A percentile compares a stretch with the other conserved stretches of the same genome.
Evolutionary conservation across 2,888 invertebrate genomes (phyloP).

Genomic region (Strigamia crassipes): DNA sequence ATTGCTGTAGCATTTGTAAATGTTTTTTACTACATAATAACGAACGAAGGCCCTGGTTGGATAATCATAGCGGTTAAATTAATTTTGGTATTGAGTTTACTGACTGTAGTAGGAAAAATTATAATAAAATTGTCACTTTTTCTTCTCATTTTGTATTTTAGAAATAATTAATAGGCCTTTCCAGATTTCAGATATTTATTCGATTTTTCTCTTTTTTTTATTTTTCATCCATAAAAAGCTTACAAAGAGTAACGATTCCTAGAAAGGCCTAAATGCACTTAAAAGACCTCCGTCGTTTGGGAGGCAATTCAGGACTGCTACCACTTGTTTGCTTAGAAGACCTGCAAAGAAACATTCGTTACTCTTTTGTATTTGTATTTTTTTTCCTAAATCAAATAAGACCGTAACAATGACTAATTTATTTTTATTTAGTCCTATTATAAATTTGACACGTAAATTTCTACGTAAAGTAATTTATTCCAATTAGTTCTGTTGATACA

Average conservation of each 20-base stretch:
- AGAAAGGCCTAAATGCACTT: not conserved
- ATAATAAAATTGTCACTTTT: constrained; percentile 13
- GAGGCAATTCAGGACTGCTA: not conserved
- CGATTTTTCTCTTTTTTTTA: not conserved
- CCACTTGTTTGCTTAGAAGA: not conserved
- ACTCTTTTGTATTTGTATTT: not conserved
- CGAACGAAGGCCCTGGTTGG: not conserved
- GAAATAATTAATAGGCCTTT: not conserved
- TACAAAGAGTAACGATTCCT: not conserved
- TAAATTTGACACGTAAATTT: not conserved
- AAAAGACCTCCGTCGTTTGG: constrained; percentile 13
- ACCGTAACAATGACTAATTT: not conserved
- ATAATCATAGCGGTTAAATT: not conserved
- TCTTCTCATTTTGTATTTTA: not conserved
- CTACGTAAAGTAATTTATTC: constrained; percentile 22
- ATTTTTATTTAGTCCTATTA: not conserved
- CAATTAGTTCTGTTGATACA: constrained; percentile 27
- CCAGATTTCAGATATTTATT: not conserved
- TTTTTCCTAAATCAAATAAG: not conserved
- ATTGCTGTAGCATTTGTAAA: not conserved
- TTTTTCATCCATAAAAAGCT: not conserved
- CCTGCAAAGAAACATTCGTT: not conserved
- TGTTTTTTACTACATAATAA: not conserved
- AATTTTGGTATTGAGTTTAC: not conserved
- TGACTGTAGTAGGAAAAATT: not conserved